Conservation (phyloP, 2,113 vertebrate species). For the Mesocricetus auratus region DNA sequence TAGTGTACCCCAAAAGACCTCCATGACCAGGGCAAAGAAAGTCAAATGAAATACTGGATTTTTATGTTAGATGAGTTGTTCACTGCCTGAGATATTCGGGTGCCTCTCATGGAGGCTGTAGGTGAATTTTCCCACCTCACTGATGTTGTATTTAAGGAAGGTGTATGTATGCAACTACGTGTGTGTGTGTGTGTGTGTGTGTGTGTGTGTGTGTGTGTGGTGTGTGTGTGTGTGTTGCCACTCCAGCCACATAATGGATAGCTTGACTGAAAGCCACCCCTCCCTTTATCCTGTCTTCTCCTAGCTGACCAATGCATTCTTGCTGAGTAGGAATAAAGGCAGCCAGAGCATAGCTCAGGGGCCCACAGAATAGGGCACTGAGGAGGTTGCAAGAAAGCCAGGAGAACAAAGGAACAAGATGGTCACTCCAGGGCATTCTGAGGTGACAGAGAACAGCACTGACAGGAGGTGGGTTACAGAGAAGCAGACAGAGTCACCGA, state of each 20-base stretch:
- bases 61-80: neutral
- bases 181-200: neutral
- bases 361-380: neutral
- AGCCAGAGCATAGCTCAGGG: neutral
- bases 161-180: neutral
- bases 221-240: neutral
- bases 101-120: neutral
- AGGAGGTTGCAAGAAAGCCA: neutral
- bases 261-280: neutral
- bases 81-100: neutral
- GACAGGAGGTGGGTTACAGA: neutral
- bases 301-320: neutral
- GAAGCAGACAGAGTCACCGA: neutral
- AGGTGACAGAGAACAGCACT: too few relatives aligned
- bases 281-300: neutral
- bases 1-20: neutral
- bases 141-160: neutral
- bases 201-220: neutral
- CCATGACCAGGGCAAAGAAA: neutral
- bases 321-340: neutral
- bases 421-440: neutral
- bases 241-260: neutral
- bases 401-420: neutral
- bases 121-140: fast-evolving
- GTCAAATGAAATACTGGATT: neutral